A percentile compares a stretch with the other conserved stretches of the same genome.
phyloP scores from a whole-genome alignment of 2,113 vertebrate species.

The Nesoenas mayeri region DNA sequence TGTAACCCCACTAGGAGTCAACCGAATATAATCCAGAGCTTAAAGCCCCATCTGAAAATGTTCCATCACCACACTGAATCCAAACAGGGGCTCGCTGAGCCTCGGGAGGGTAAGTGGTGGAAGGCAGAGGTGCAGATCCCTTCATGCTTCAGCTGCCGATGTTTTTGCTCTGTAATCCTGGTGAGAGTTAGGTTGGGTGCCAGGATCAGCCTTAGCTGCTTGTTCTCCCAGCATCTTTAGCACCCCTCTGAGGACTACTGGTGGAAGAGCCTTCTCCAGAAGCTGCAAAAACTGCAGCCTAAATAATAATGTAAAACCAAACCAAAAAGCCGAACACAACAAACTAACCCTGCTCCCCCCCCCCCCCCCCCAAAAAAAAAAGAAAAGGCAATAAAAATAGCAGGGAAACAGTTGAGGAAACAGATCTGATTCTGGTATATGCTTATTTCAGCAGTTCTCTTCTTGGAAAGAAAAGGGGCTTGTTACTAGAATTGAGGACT shows the following conservation, averaged over 20 bases:
- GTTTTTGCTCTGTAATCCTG: not conserved
- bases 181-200: slow-evolving; percentile 43
- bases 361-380: not conserved
- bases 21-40: slow-evolving; percentile 82
- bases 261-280: not conserved
- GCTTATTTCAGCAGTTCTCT: not conserved
- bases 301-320: not conserved
- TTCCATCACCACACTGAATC: slow-evolving; percentile 69
- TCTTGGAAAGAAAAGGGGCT: not conserved
- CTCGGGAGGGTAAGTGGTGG: slow-evolving; percentile 81
- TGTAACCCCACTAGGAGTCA: slow-evolving; percentile 80
- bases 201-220: not conserved
- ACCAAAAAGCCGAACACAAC: not conserved
- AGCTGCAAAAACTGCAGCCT: not conserved
- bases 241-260: not conserved
- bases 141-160: slow-evolving; percentile 46
- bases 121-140: not conserved
- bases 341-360: not conserved
- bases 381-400: not conserved
- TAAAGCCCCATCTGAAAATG: slow-evolving; percentile 80
- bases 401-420: not conserved
- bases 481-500: not conserved
- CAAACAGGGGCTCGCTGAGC: slow-evolving; percentile 68
- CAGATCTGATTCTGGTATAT: not conserved
- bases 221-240: not conserved